Conservation (phyloP, 2,888 invertebrate genomes). For the Nemapogon koenigi region DNA sequence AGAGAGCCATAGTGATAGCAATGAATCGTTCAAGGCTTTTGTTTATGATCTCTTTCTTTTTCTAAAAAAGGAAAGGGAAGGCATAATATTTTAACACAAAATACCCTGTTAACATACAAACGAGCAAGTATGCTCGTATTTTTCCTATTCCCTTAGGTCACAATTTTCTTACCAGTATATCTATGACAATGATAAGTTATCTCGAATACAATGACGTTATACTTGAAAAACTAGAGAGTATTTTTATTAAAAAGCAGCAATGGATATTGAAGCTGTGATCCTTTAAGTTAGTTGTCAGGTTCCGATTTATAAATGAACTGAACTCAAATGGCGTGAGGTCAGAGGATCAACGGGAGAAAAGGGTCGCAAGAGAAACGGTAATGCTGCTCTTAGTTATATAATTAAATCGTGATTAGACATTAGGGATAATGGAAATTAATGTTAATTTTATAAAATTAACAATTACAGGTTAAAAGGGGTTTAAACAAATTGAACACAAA, state of each 20-base stretch:
- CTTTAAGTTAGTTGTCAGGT: not conserved
- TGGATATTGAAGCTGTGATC: not conserved
- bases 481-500: too few relatives aligned
- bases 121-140: conserved; percentile 6
- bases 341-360: conserved; percentile 5
- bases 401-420: conserved; percentile 7
- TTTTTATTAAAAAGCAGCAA: conserved; percentile 1
- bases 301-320: conserved; percentile 4
- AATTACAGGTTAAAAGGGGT: too few relatives aligned
- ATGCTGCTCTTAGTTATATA: conserved; percentile 5
- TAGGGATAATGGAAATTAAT: not conserved
- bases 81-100: conserved; percentile 9
- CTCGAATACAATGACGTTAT: conserved; percentile 3
- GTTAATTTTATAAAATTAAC: not conserved
- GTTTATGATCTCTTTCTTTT: conserved; percentile 5
- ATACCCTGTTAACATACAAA: conserved; percentile 13
- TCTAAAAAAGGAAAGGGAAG: conserved; percentile 1
- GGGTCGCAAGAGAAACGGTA: conserved; percentile 7
- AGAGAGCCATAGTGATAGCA: not conserved
- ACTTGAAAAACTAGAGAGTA: not conserved
- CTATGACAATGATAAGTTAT: not conserved
- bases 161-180: conserved; percentile 5
- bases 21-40: conserved; percentile 3
- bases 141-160: conserved; percentile 10
- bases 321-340: conserved; percentile 7